phyloP scores from a whole-genome alignment of 1,140 invertebrate species.

The Hetaerina americana region DNA sequence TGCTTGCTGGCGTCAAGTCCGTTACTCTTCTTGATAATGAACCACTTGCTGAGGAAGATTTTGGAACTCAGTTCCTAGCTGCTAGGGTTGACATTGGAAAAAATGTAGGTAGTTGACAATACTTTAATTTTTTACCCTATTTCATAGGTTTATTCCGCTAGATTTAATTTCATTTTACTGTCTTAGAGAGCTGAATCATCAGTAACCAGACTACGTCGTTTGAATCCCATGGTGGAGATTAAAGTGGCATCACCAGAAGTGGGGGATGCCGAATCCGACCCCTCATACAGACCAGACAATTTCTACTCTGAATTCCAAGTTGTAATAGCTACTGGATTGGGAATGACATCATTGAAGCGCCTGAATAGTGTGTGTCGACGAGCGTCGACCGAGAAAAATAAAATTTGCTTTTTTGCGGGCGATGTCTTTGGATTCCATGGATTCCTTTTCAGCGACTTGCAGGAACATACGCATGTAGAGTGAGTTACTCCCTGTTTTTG shows the following conservation, averaged over 20 bases:
- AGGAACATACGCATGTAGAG: constrained; percentile 74
- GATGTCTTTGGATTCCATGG: constrained; percentile 92
- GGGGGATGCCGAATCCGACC: neutral
- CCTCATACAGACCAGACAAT: constrained; percentile 35
- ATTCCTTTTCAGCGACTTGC: constrained; percentile 80
- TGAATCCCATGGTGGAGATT: constrained; percentile 90
- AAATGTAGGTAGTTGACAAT: constrained; percentile 40
- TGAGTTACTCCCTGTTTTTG: constrained; percentile 37
- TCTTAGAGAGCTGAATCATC: constrained; percentile 73
- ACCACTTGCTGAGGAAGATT: constrained; percentile 56
- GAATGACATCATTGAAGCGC: constrained; percentile 50
- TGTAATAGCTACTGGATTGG: constrained; percentile 65
- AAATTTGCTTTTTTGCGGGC: constrained; percentile 76
- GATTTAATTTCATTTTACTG: neutral
- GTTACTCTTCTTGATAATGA: constrained; percentile 76
- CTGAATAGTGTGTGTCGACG: constrained; percentile 70
- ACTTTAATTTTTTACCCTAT: neutral
- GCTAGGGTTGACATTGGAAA: constrained; percentile 48
- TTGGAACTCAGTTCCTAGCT: constrained; percentile 64
- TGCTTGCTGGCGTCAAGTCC: constrained; percentile 84
- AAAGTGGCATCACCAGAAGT: constrained; percentile 43
- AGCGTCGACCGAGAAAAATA: constrained; percentile 24
- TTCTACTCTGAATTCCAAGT: constrained; percentile 76
- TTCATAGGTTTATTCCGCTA: constrained; percentile 4
- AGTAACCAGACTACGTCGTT: constrained; percentile 52